Base-by-base conservation (phyloP, 2,888 invertebrate species). In the Mythimna ferrago region DNA sequence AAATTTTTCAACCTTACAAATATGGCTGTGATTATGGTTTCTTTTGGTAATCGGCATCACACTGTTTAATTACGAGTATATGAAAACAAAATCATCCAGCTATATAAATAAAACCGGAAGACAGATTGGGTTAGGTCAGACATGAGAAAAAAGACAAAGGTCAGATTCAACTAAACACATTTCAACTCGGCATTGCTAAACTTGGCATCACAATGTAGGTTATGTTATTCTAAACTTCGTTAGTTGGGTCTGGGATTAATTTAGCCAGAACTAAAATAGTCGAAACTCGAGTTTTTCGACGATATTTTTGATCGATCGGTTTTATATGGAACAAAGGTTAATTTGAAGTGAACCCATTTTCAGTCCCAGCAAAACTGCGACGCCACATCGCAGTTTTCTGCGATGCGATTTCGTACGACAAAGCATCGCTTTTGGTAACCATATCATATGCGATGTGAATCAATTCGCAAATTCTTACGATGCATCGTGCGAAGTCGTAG, bases 191-290 rank as follows among this genome's bases (percentile, higher is more conserved):
- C 16, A 56, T 56, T 48, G 35, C 41, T 58, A 65, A 73, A 73
- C 65, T 66, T 66, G 58, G 21, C 51, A 65, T 41, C 57, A 72
- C 21, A 72, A 58, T 64, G n/a, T 57, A 51, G 48, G 64, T 26
- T 26, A 35, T 57, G 44, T 51, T 63, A 48, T 57, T 62, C 26
- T 38, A 38, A 71, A 57, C 63, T 71, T 48, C 1, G 14, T 72
- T 9, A 16, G 26, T 26, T 11, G 19, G 26, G 26, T 10, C 26
- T 57, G 38, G 26, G 9, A 26, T 71, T n/a, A 7, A 58, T 67
- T 71, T 58, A 56, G 38, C 14, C 38, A 35, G 19, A 51, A 26
- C 9, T 26, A 26, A 66, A 70, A 48, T 54, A 63, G 26, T 38
- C 16, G 2, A n/a, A 51, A 70, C 2, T 61, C 10, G 14, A 51